Evolutionary conservation across 37 sponge, comb jelly and placozoan genomes (phyloP).

Genomic region (Petrosia ficiformis): DNA sequence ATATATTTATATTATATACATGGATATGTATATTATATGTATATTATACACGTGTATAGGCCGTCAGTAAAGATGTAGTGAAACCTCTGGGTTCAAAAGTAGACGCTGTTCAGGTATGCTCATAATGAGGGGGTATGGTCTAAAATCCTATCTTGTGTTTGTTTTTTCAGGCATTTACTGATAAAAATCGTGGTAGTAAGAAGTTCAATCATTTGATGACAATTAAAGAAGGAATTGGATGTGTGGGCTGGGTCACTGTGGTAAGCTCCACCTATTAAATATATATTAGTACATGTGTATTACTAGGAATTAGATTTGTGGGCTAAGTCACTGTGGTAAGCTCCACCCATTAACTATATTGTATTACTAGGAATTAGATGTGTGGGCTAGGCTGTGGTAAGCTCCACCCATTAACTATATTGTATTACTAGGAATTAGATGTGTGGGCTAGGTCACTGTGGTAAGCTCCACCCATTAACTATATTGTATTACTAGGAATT

Average conservation of each 20-base stretch:
- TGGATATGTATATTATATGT: background rate
- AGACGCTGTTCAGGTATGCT: constrained; percentile 14
- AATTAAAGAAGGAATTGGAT: constrained; percentile 80
- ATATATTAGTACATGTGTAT: background rate
- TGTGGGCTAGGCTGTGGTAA: constrained; percentile 88
- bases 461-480: constrained; percentile 29
- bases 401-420: too few relatives aligned
- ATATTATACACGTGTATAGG: constrained; percentile 13
- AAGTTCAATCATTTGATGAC: constrained; percentile 87
- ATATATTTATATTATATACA: background rate
- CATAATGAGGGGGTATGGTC: too few relatives aligned
- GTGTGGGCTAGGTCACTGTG: constrained; percentile 88
- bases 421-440: constrained; percentile 65
- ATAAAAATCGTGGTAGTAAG: constrained; percentile 62
- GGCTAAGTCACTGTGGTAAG: constrained; percentile 92
- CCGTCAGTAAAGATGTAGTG: background rate
- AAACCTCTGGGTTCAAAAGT: constrained; percentile 8
- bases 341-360: background rate
- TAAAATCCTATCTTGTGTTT: too few relatives aligned
- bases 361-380: constrained; percentile 65
- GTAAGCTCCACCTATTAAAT: constrained; percentile 31
- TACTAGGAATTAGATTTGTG: constrained; percentile 60
- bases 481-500: constrained; percentile 45
- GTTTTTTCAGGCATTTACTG: constrained; percentile 35
- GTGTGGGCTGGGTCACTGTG: constrained; percentile 89